Conservation (phyloP, 2,797 vertebrate species). For the Coendou prehensilis region DNA sequence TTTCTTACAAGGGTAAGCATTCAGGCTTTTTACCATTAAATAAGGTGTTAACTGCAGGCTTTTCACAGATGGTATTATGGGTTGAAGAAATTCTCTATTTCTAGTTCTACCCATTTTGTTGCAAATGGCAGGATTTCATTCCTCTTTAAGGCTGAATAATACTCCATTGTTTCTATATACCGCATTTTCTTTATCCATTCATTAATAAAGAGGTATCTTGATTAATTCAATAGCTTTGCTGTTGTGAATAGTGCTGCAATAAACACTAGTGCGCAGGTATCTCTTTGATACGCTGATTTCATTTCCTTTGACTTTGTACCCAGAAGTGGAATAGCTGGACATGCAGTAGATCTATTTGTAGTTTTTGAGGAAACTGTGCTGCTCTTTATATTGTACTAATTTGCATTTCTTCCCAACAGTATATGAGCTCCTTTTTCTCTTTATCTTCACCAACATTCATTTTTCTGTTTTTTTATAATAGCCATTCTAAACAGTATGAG, state of each 20-base stretch:
- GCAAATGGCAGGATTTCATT: background rate
- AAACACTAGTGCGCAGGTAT: background rate
- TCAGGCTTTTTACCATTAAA: background rate
- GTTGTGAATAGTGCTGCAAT: background rate
- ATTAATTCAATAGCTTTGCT: background rate
- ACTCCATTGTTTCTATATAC: background rate
- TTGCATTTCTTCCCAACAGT: background rate
- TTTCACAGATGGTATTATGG: constrained; percentile 9
- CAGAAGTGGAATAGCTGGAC: too few relatives aligned
- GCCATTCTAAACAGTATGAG: background rate
- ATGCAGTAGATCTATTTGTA: background rate
- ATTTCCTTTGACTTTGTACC: background rate
- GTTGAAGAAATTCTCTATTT: background rate
- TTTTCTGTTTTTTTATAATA: background rate
- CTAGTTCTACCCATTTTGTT: background rate
- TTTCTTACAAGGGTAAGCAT: background rate
- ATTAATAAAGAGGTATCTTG: background rate
- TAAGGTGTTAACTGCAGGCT: background rate
- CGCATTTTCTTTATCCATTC: background rate
- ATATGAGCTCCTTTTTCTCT: background rate
- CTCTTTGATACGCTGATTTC: background rate
- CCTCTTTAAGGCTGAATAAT: background rate
- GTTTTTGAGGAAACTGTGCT: background rate
- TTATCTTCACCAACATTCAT: background rate
- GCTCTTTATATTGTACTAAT: background rate